Conservation (phyloP, 2,113 vertebrate species). For the Stigmatopora nigra region DNA sequence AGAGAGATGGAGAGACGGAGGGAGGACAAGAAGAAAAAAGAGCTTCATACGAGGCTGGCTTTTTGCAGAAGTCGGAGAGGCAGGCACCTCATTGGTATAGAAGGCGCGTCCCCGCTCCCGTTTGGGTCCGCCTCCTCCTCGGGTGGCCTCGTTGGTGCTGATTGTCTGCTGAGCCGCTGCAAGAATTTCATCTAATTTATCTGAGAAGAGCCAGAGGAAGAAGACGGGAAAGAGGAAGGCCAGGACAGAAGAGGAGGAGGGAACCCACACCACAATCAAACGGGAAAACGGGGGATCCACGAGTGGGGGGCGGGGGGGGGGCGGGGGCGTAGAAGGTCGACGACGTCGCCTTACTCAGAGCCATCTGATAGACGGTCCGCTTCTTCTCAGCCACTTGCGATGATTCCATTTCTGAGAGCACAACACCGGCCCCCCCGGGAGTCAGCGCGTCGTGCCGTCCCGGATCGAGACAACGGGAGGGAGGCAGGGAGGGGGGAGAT, state of each 20-base stretch:
- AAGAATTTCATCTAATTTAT: conserved; percentile 90
- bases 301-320: neutral
- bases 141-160: conserved; percentile 78
- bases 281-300: conserved; percentile 42
- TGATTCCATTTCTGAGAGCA: conserved; percentile 78
- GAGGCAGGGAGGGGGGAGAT: conserved; percentile 45
- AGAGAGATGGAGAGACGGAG: neutral
- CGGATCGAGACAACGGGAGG: conserved; percentile 24
- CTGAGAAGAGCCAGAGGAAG: conserved; percentile 57
- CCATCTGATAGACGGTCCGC: conserved; percentile 93
- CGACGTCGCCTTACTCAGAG: conserved; percentile 80
- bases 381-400: conserved; percentile 85
- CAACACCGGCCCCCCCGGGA: conserved; percentile 5
- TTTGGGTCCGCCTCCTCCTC: conserved; percentile 74
- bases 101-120: conserved; percentile 75
- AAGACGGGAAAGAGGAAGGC: conserved; percentile 15
- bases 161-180: conserved; percentile 90
- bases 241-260: conserved; percentile 21
- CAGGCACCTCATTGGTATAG: conserved; percentile 77
- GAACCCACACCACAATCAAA: conserved; percentile 42
- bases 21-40: neutral
- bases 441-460: conserved; percentile 2
- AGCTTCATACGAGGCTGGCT: too few relatives aligned
- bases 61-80: too few relatives aligned
- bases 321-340: too few relatives aligned